These are phyloP conservation scores for Globodera ellingtonae DNA, from an alignment of 1,140 invertebrate genomes.

Conservation along the genomic window DNA sequence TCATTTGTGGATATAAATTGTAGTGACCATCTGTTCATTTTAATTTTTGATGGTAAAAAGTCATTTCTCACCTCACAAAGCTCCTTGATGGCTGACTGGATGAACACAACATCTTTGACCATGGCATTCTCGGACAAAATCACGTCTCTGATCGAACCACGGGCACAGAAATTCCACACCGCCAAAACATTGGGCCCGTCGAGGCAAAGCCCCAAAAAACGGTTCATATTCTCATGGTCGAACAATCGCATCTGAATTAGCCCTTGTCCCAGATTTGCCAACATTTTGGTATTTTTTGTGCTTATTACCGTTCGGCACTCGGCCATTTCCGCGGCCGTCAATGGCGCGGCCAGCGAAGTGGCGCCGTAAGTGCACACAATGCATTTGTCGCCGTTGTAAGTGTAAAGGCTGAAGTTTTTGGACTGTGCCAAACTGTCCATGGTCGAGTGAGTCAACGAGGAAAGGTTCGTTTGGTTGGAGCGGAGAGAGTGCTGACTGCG, in stretches of 20 bases:
- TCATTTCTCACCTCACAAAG: conserved; percentile 33
- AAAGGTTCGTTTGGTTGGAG: conserved; percentile 42
- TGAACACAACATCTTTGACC: conserved; percentile 58
- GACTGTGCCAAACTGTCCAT: conserved; percentile 57
- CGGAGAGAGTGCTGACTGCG: conserved; percentile 7
- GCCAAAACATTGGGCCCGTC: conserved; percentile 71
- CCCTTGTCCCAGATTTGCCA: neutral
- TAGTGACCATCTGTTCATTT: neutral
- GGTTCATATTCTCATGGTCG: conserved; percentile 83
- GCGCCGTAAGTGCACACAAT: conserved; percentile 52
- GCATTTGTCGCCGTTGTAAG: conserved; percentile 45
- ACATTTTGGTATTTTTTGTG: too few species aligned
- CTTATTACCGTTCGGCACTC: conserved; percentile 43
- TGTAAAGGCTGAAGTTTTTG: conserved; percentile 54
- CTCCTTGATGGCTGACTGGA: conserved; percentile 60
- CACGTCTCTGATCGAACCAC: conserved; percentile 59
- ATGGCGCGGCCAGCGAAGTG: conserved; percentile 7
- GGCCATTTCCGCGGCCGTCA: conserved; percentile 38
- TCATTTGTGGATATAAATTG: too few species aligned
- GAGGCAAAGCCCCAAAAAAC: conserved; percentile 83
- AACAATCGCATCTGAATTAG: conserved; percentile 74
- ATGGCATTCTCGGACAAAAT: conserved; percentile 47
- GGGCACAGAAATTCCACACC: conserved; percentile 56
- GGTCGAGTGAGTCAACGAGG: conserved; percentile 57
- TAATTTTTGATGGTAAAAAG: neutral